Percentiles rank a stretch among this genome's conserved stretches.
Conservation (phyloP, 2,888 invertebrate genomes). For the Therioaphis trifolii region DNA sequence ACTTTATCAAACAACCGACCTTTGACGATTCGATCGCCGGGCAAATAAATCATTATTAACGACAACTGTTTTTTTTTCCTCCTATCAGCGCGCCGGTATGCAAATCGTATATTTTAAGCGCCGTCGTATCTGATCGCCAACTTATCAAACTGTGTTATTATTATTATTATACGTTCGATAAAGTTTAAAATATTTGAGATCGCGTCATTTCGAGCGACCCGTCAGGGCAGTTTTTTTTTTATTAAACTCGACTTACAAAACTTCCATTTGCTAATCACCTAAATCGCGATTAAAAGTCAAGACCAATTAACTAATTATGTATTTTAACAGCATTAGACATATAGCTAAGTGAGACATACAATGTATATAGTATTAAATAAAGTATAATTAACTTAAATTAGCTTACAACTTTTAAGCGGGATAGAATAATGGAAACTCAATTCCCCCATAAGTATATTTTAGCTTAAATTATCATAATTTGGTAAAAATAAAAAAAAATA, state of each 20-base stretch:
- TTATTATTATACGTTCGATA: neutral
- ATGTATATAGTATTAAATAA: neutral
- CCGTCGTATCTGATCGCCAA: neutral
- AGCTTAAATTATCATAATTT: neutral
- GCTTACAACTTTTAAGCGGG: neutral
- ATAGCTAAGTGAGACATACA: too few relatives aligned
- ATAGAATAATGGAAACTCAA: neutral
- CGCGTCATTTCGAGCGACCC: neutral
- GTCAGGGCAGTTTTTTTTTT: neutral
- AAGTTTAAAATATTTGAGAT: neutral
- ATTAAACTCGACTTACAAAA: too few relatives aligned
- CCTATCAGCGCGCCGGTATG: neutral
- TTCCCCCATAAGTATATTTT: neutral
- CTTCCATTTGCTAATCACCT: neutral
- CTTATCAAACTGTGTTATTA: too few relatives aligned
- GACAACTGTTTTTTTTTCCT: neutral
- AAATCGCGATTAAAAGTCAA: slow-evolving; percentile 21
- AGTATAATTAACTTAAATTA: neutral
- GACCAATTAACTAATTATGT: neutral
- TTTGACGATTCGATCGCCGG: slow-evolving; percentile 15
- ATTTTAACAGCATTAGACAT: neutral
- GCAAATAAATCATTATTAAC: slow-evolving; percentile 25
- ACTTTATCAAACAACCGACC: neutral
- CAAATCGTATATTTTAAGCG: too few relatives aligned
- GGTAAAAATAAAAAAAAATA: neutral